A percentile compares a stretch with the other conserved stretches of the same genome.
Conservation (phyloP, 2,113 vertebrate genomes). For the Maccullochella peelii region DNA sequence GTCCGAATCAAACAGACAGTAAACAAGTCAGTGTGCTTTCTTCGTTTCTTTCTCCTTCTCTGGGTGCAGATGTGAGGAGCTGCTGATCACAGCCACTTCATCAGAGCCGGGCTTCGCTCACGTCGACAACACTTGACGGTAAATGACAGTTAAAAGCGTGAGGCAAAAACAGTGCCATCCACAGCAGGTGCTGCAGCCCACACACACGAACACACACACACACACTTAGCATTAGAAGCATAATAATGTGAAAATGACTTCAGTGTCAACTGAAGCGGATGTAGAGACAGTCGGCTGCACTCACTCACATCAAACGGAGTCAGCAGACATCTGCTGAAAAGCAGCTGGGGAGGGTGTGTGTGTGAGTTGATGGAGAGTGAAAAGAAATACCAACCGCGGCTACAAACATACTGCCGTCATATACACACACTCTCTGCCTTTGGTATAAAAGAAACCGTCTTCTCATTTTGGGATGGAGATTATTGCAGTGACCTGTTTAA, state of each 20-base stretch:
- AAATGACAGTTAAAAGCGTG: constrained; percentile 25
- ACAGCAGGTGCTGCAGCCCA: constrained; percentile 16
- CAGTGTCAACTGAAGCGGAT: not conserved
- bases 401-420: not conserved
- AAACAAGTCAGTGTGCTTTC: not conserved
- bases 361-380: too few relatives aligned
- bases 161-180: not conserved
- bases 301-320: constrained; percentile 31
- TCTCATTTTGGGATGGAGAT: not conserved
- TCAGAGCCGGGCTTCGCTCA: not conserved
- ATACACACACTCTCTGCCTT: not conserved
- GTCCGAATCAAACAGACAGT: not conserved
- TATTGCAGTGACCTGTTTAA: not conserved
- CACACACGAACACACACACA: constrained; percentile 1
- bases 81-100: constrained; percentile 29
- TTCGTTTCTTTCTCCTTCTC: not conserved
- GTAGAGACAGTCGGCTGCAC: constrained; percentile 12
- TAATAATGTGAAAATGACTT: constrained; percentile 34
- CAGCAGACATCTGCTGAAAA: constrained; percentile 31
- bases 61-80: constrained; percentile 24
- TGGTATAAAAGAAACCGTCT: not conserved
- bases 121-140: not conserved
- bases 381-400: not conserved
- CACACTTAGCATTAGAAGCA: not conserved
- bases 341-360: constrained; percentile 20